A percentile compares a stretch with the other conserved stretches of the same genome.
phyloP scores from a whole-genome alignment of 2,113 vertebrate genomes.

The Coreoperca whiteheadi region DNA sequence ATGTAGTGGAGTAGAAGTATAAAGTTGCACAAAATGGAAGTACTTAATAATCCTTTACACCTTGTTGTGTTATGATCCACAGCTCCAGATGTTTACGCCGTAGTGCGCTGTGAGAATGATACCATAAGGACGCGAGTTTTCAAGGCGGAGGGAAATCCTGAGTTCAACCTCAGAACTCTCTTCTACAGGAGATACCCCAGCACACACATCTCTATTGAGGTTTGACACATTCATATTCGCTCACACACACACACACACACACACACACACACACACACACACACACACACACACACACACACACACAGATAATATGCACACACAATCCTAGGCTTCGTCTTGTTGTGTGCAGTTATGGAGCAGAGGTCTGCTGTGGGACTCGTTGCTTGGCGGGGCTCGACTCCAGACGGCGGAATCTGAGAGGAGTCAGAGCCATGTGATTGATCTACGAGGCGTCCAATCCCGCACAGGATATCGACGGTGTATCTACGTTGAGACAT shows the following conservation, averaged over 20 bases:
- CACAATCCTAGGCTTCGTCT: background rate
- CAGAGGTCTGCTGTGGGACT: slow-evolving; percentile 81
- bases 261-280: background rate
- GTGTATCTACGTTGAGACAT: slow-evolving; percentile 81
- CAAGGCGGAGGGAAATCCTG: slow-evolving; percentile 77
- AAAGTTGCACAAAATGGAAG: background rate
- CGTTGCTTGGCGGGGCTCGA: slow-evolving; percentile 76
- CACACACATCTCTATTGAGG: slow-evolving; percentile 80
- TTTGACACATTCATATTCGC: slow-evolving; percentile 21
- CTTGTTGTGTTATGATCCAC: background rate
- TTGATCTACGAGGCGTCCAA: slow-evolving; percentile 77
- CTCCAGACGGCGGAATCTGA: slow-evolving; percentile 78
- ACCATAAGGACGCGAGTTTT: slow-evolving; percentile 80
- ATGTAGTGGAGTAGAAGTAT: background rate
- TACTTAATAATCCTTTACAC: background rate
- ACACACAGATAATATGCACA: background rate
- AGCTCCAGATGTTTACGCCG: slow-evolving; percentile 84
- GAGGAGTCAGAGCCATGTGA: slow-evolving; percentile 72
- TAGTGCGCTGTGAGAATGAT: slow-evolving; percentile 82
- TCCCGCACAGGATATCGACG: slow-evolving; percentile 35
- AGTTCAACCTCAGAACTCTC: slow-evolving; percentile 85
- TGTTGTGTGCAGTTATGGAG: slow-evolving; percentile 80
- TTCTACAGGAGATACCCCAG: slow-evolving; percentile 85
- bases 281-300: background rate
- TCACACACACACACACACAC: too few species aligned